These are phyloP conservation scores for Neopipo cinnamomea DNA, from an alignment of 2,113 vertebrate species.

Conservation along the genomic window DNA sequence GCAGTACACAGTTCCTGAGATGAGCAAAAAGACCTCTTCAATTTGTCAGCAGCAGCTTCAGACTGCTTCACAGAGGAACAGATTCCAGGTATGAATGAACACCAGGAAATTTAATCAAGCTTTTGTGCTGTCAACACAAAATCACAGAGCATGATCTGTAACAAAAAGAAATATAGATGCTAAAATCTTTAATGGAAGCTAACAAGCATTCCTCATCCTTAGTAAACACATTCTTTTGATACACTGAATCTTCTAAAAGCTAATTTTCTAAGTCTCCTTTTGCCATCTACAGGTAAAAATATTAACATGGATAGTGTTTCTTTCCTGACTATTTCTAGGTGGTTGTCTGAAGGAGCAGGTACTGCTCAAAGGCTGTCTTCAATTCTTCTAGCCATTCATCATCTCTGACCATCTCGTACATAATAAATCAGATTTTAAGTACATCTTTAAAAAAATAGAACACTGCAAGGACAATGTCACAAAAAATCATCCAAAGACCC, in stretches of 20 bases:
- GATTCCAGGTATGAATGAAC: neutral
- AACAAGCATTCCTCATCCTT: neutral
- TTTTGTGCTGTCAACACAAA: neutral
- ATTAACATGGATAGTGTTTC: neutral
- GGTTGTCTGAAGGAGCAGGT: neutral
- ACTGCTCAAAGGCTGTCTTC: neutral
- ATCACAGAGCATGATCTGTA: neutral
- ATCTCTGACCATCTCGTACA: neutral
- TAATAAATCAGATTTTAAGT: neutral
- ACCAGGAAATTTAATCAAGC: neutral
- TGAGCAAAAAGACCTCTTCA: neutral
- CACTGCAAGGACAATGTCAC: neutral
- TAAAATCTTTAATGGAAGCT: neutral
- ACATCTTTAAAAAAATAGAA: neutral
- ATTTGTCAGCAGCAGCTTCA: neutral
- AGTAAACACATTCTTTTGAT: neutral
- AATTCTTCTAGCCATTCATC: neutral
- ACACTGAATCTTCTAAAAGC: neutral
- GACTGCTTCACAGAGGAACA: neutral
- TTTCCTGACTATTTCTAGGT: neutral
- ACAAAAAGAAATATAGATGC: neutral
- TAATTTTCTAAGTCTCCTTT: neutral
- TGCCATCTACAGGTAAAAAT: neutral
- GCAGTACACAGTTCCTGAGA: neutral
- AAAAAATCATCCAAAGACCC: neutral